These are phyloP conservation scores for Tyrophagus putrescentiae DNA, from an alignment of 1,140 invertebrate species.

Conservation along the genomic window DNA sequence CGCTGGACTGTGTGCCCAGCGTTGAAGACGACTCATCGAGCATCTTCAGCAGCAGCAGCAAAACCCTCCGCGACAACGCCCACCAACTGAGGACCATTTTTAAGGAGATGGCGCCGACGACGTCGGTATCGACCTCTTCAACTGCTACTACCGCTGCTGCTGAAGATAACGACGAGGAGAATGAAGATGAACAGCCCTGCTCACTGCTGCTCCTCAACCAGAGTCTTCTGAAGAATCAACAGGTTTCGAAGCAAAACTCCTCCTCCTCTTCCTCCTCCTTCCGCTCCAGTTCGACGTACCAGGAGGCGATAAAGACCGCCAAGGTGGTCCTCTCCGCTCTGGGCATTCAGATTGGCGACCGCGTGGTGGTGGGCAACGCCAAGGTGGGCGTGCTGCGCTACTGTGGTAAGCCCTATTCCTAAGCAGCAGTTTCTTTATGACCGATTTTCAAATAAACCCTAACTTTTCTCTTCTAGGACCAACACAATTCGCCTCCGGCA, in stretches of 20 bases:
- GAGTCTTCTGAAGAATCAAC: too few species aligned
- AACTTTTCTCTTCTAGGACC: conserved; percentile 42
- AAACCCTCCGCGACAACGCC: conserved; percentile 31
- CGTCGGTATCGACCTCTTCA: too few species aligned
- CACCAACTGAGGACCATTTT: conserved; percentile 32
- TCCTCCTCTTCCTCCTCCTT: conserved; percentile 26
- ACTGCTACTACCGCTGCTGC: too few species aligned
- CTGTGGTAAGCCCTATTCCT: conserved; percentile 27
- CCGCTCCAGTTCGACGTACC: neutral
- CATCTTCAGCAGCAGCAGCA: conserved; percentile 1
- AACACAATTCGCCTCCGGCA: conserved; percentile 68
- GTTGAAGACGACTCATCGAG: neutral
- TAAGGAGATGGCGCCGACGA: too few species aligned
- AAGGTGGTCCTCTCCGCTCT: conserved; percentile 39
- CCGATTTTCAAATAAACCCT: neutral
- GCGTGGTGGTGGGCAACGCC: conserved; percentile 53
- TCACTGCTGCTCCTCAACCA: too few species aligned
- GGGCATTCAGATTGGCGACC: conserved; percentile 38
- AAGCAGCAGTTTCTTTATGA: neutral
- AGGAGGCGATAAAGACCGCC: conserved; percentile 32
- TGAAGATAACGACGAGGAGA: too few species aligned
- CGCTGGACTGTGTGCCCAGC: conserved; percentile 30
- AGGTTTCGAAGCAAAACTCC: too few species aligned
- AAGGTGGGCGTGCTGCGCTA: conserved; percentile 71
- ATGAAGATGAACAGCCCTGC: too few species aligned